Conservation (phyloP, 2,113 vertebrate genomes). For the Nerophis lumbriciformis region DNA sequence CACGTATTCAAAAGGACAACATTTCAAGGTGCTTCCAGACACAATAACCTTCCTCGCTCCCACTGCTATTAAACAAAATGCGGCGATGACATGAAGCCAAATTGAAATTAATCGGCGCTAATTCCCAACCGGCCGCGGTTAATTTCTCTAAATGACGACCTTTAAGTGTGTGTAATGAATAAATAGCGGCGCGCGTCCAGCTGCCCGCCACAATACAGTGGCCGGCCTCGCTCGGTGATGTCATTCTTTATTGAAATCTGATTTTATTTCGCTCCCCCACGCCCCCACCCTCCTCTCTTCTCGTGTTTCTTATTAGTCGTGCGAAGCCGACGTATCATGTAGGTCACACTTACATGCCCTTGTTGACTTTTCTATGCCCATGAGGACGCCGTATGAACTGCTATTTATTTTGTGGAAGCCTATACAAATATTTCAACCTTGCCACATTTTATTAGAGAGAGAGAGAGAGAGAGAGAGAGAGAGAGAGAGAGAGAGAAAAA, state of each 20-base stretch:
- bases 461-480: too few species aligned
- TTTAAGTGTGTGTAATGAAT: conserved; percentile 13
- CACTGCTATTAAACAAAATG: conserved; percentile 16
- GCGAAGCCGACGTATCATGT: conserved; percentile 3
- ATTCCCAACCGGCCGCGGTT: conserved; percentile 30
- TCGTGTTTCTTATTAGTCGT: conserved; percentile 12
- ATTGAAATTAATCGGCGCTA: conserved; percentile 30
- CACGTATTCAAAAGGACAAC: conserved; percentile 27
- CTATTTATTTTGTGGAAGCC: conserved; percentile 3
- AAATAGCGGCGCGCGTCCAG: conserved; percentile 15
- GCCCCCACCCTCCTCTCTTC: not conserved
- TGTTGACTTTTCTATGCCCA: conserved; percentile 6
- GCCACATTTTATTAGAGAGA: conserved; percentile 2
- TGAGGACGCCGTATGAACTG: not conserved
- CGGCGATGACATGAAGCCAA: conserved; percentile 32
- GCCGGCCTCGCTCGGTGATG: conserved; percentile 8
- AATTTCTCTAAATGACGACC: conserved; percentile 19
- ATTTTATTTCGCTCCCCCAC: not conserved
- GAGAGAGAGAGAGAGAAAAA: too few species aligned
- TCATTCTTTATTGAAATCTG: not conserved
- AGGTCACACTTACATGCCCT: conserved; percentile 5
- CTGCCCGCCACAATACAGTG: conserved; percentile 31
- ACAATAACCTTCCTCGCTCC: conserved; percentile 23
- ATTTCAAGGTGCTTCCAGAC: conserved; percentile 9
- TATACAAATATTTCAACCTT: conserved; percentile 1